A percentile compares a stretch with the other conserved stretches of the same genome.
Evolutionary conservation across 2,797 vertebrate species (phyloP).

Genomic region (Coendou prehensilis): DNA sequence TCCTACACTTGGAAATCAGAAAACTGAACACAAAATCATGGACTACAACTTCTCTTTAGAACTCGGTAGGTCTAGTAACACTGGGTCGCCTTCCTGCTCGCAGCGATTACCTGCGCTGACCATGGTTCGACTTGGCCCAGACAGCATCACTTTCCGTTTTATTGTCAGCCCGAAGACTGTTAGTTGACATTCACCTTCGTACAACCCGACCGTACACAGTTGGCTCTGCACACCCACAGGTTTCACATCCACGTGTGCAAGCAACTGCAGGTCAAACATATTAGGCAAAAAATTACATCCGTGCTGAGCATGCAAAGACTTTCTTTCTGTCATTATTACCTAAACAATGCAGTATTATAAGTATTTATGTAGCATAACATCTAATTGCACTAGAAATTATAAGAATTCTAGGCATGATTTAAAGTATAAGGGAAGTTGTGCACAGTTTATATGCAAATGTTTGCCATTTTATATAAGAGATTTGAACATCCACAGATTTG

Average conservation of each 20-base stretch:
- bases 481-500: background rate
- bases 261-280: background rate
- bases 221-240: background rate
- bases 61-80: background rate
- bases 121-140: background rate
- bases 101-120: background rate
- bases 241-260: background rate
- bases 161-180: background rate
- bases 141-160: background rate
- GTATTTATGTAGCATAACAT: background rate
- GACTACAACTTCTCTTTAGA: background rate
- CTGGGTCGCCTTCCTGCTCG: background rate
- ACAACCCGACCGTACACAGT: background rate
- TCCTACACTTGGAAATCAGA: background rate
- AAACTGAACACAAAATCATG: background rate
- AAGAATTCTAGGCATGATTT: background rate
- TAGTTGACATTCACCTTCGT: background rate
- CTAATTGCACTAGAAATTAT: background rate
- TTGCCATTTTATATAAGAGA: background rate
- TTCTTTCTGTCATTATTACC: background rate
- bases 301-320: background rate
- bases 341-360: background rate
- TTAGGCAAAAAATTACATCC: background rate
- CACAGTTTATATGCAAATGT: background rate
- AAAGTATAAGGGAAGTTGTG: background rate